phyloP scores from a whole-genome alignment of 2,888 invertebrate genomes.

The Masnerella sp. region DNA sequence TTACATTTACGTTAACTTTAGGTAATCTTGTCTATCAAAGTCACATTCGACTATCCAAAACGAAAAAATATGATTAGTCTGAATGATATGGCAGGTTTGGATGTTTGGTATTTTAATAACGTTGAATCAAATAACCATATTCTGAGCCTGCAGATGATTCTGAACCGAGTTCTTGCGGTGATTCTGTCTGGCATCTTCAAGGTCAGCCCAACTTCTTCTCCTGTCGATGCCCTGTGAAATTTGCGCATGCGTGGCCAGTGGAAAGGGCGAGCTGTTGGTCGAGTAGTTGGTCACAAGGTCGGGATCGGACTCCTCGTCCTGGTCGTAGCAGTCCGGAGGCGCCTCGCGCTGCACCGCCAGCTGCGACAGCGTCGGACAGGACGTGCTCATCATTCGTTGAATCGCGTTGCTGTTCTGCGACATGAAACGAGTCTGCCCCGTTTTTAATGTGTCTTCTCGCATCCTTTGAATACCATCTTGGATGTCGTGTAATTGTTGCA shows the following conservation, averaged over 20 bases:
- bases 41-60: too few species aligned
- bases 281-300: slow-evolving; percentile 78
- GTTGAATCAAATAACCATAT: slow-evolving; percentile 75
- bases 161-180: slow-evolving; percentile 72
- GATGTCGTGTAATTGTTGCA: slow-evolving; percentile 86
- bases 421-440: slow-evolving; percentile 68
- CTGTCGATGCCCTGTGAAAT: slow-evolving; percentile 80
- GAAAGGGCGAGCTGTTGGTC: slow-evolving; percentile 78
- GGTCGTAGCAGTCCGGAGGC: slow-evolving; percentile 65
- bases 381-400: slow-evolving; percentile 84
- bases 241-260: slow-evolving; percentile 76
- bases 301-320: slow-evolving; percentile 79
- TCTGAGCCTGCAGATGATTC: slow-evolving; percentile 75
- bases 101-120: too few species aligned
- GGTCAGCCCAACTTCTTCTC: slow-evolving; percentile 92
- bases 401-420: slow-evolving; percentile 73
- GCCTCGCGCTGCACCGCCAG: slow-evolving; percentile 69
- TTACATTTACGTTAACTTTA: too few species aligned
- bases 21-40: too few species aligned
- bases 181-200: slow-evolving; percentile 81
- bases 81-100: too few species aligned
- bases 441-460: slow-evolving; percentile 81
- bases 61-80: too few species aligned
- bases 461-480: slow-evolving; percentile 88
- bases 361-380: slow-evolving; percentile 83